Base-by-base conservation (phyloP, 2,113 vertebrate species). In the Bubo scandiacus region DNA sequence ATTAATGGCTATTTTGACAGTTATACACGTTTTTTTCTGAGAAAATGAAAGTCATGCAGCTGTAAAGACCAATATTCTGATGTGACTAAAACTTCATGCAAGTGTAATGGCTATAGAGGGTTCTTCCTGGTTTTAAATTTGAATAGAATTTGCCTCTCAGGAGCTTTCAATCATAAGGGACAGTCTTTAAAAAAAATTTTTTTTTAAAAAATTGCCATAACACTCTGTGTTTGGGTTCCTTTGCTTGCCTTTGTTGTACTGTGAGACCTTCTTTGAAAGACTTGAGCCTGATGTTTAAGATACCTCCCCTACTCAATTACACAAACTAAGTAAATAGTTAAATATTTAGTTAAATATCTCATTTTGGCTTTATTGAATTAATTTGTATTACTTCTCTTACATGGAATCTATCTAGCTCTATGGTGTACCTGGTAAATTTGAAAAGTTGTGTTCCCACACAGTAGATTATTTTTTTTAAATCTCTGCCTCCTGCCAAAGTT, bases 401-500 rank as follows among this genome's bases (percentile, higher is more conserved):
- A 10, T 77, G 59, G 17, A 78, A 55, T 49, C 74, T 90, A 1
- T 73, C 26, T 21, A 45, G 45, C 74, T 90, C n/a, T 55, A 0
- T 70, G 54, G 81, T 65, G 25, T 62, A 38, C 32, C 49, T 68
- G 70, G 74, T 92, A 54, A 75, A 70, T 71, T 57, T 19, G 40
- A 74, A 79, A 75, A 52, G 58, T 40, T 65, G 9, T 82, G 40
- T 90, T 96, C 90, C 81, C 90, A 91, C 55, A 78, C 45, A 49
- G 34, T 45, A 27, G 61, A 73, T 90, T 92, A 29, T 89, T 91
- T 94, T 72, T 91, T 94, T 57, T 57, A 52, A 52, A 70, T 74
- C 73, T 92, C 67, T 91, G 25, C 52, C 61, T 95, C n/a, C 88
- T 94, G 88, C 82, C 83, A 92, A 74, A 88, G 71, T 63, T 58